phyloP scores from a whole-genome alignment of 2,888 invertebrate genomes.

The Erebia palarica region DNA sequence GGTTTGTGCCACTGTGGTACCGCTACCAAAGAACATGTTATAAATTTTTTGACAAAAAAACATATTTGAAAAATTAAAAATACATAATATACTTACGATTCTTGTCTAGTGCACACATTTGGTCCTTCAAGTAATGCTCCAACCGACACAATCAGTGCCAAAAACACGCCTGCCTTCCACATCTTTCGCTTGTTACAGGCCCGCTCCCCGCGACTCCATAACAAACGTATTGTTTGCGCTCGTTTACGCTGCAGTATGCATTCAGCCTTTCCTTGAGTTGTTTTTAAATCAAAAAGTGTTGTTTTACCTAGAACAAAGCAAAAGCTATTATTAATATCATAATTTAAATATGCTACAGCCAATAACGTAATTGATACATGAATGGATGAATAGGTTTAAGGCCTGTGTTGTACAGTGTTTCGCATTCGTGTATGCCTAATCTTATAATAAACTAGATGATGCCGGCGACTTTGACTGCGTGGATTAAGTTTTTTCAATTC shows the following conservation, averaged over 20 bases:
- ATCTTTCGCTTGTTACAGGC: constrained; percentile 53
- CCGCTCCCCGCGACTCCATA: constrained; percentile 62
- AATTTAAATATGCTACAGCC: not conserved
- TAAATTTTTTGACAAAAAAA: not conserved
- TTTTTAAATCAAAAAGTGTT: constrained; percentile 23
- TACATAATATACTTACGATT: constrained; percentile 83
- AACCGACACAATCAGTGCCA: constrained; percentile 54
- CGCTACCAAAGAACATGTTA: not conserved
- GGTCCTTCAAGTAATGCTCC: constrained; percentile 84
- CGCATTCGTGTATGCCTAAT: no score
- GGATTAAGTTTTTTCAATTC: no score
- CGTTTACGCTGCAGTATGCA: constrained; percentile 34
- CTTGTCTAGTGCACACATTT: constrained; percentile 90
- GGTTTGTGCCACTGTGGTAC: no score
- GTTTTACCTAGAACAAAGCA: constrained; percentile 37
- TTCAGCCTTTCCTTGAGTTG: constrained; percentile 32
- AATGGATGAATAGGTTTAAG: no score
- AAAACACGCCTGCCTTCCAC: constrained; percentile 54
- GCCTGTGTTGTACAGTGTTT: no score
- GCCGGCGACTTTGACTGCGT: no score
- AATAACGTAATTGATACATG: not conserved
- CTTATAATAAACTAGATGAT: no score
- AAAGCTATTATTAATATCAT: not conserved
- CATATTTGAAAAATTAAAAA: no score
- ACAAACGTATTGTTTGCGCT: constrained; percentile 64